A percentile compares a stretch with the other conserved stretches of the same genome.
phyloP scores from a whole-genome alignment of 2,113 vertebrate genomes.

The Arizona elegans region DNA sequence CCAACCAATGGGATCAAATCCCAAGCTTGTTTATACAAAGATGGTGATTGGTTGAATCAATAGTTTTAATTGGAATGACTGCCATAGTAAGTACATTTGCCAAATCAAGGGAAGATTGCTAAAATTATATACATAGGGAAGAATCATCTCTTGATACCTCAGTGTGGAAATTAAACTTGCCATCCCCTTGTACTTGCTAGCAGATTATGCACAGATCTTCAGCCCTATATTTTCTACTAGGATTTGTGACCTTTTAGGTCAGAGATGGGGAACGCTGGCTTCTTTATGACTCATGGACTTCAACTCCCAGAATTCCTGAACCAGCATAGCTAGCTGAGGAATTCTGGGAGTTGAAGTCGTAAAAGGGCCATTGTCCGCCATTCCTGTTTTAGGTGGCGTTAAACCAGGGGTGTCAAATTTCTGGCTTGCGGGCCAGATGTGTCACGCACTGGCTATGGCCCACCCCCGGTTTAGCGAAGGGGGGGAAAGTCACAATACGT shows the following conservation, averaged over 20 bases:
- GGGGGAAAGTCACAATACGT: too few species aligned
- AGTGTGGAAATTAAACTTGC: neutral
- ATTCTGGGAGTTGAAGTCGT: neutral
- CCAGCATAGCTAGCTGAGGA: neutral
- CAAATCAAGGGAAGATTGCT: neutral
- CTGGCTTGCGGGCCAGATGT: rapidly evolving
- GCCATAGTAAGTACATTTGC: neutral
- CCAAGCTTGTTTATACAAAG: neutral
- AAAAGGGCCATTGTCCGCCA: neutral
- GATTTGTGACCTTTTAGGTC: neutral
- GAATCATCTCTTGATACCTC: neutral
- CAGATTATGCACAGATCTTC: neutral
- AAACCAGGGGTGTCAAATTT: too few species aligned
- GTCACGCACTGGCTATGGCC: too few species aligned
- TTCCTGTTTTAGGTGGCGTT: neutral
- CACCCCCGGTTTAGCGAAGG: too few species aligned
- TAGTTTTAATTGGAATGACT: neutral
- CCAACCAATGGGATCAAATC: neutral
- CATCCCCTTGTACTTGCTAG: neutral
- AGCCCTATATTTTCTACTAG: neutral
- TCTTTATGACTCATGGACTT: neutral
- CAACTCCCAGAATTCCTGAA: too few species aligned
- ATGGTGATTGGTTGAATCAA: neutral
- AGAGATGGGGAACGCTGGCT: neutral
- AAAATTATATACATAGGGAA: neutral